phyloP scores from a whole-genome alignment of 2,113 vertebrate genomes.

The Cyanoramphus novaezelandiae region DNA sequence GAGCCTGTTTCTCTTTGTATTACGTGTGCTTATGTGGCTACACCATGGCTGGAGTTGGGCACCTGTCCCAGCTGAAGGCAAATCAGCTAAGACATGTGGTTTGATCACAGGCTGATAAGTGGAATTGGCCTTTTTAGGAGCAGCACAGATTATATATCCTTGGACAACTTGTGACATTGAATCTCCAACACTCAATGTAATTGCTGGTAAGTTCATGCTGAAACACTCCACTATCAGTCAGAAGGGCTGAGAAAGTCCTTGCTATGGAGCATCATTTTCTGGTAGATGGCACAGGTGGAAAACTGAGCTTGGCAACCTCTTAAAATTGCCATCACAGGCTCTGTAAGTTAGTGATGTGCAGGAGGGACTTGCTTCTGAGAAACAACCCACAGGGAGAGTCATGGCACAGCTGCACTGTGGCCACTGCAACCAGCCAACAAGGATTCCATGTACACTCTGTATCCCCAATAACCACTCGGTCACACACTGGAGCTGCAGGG shows the following conservation, averaged over 20 bases:
- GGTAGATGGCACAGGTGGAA: not conserved
- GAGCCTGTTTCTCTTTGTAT: not conserved
- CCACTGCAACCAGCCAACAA: not conserved
- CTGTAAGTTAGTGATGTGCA: not conserved
- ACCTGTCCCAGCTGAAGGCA: not conserved
- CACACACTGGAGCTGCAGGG: not conserved
- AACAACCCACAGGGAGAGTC: not conserved
- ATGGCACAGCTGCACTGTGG: not conserved
- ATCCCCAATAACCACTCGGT: not conserved
- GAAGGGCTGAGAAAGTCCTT: not conserved
- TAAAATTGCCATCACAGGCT: not conserved
- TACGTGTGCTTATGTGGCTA: fast-evolving
- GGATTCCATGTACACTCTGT: not conserved
- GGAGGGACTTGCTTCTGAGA: not conserved
- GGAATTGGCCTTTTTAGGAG: not conserved
- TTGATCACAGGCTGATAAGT: not conserved
- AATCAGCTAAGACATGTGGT: not conserved
- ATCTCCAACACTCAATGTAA: not conserved
- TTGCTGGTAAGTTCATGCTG: not conserved
- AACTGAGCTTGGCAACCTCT: not conserved
- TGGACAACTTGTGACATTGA: not conserved
- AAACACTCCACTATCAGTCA: not conserved
- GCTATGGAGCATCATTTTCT: not conserved
- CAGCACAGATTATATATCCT: not conserved
- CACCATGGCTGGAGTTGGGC: fast-evolving